phyloP scores from a whole-genome alignment of 2,113 vertebrate species.

The Semnopithecus entellus region DNA sequence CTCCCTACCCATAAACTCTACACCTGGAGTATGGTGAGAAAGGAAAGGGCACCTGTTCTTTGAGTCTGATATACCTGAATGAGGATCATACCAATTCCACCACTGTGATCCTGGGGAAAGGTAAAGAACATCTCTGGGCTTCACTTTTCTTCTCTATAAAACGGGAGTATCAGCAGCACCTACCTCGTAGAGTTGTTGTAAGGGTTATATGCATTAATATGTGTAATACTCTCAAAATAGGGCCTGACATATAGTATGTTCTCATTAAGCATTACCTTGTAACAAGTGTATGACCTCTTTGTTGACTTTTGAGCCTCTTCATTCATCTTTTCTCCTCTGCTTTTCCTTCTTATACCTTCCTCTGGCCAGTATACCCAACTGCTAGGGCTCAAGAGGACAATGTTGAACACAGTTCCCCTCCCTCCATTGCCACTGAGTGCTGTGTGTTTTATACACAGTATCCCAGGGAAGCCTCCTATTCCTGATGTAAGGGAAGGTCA shows the following conservation, averaged over 20 bases:
- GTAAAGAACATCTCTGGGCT: background rate
- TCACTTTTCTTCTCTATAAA: background rate
- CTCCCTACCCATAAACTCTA: background rate
- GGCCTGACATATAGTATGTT: background rate
- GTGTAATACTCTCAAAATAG: background rate
- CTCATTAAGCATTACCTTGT: background rate
- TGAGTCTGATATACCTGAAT: background rate
- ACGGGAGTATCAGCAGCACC: fast-evolving
- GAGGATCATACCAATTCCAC: too few species aligned
- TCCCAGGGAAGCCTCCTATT: background rate
- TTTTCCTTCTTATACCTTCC: background rate
- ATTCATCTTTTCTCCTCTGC: background rate
- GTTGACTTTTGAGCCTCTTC: background rate
- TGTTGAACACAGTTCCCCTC: background rate
- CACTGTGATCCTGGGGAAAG: background rate
- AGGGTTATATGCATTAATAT: background rate
- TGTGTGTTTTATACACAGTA: background rate
- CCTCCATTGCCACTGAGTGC: background rate
- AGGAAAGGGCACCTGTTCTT: background rate
- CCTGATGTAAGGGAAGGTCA: background rate
- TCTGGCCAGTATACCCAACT: background rate
- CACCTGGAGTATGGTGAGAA: background rate
- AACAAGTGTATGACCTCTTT: background rate
- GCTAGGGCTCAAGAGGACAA: background rate
- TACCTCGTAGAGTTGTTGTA: too few species aligned